phyloP scores from a whole-genome alignment of 2,113 vertebrate species.

The Oryzias curvinotus region DNA sequence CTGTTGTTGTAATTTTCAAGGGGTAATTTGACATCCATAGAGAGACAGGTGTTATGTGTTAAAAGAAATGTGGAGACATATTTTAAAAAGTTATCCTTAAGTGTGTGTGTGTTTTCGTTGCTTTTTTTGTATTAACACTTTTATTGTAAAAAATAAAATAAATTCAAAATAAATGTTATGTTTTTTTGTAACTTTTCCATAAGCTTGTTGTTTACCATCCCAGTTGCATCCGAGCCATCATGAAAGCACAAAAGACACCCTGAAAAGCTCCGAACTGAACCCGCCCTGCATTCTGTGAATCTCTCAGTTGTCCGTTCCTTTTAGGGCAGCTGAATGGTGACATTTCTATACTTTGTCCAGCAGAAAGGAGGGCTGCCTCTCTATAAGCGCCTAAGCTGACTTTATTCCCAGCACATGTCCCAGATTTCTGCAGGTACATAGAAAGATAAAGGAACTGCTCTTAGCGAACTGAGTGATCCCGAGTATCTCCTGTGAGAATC shows the following conservation, averaged over 20 bases:
- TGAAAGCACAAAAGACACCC: constrained; percentile 33
- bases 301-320: constrained; percentile 53
- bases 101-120: neutral
- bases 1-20: constrained; percentile 26
- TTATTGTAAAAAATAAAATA: neutral
- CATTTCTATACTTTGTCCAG: constrained; percentile 60
- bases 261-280: constrained; percentile 42
- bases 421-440: constrained; percentile 78
- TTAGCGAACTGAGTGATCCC: no score
- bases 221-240: constrained; percentile 22
- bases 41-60: constrained; percentile 41
- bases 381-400: constrained; percentile 55
- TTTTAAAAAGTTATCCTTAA: neutral
- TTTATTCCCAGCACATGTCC: constrained; percentile 69
- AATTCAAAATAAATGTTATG: no score
- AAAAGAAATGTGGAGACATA: neutral
- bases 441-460: constrained; percentile 6
- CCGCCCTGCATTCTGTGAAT: constrained; percentile 48
- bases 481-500: no score
- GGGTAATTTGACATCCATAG: constrained; percentile 15
- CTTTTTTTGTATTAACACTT: neutral
- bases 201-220: constrained; percentile 34
- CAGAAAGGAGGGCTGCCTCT: constrained; percentile 47
- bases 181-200: neutral
- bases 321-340: constrained; percentile 36